phyloP scores from a whole-genome alignment of 2,888 invertebrate genomes.

The Trichacis sp. region DNA sequence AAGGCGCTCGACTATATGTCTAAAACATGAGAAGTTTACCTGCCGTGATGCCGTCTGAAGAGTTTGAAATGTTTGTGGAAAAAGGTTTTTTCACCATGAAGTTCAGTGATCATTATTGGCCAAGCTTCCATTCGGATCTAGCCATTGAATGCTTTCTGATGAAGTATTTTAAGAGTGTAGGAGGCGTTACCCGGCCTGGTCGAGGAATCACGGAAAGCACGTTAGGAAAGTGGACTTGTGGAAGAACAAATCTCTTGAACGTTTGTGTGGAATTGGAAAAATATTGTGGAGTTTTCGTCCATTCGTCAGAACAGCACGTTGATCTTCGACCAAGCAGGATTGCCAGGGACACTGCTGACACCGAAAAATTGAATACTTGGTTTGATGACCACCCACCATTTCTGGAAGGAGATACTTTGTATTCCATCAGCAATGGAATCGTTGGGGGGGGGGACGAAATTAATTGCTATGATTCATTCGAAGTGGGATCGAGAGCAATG shows the following conservation, averaged over 20 bases:
- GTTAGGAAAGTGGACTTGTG: background rate
- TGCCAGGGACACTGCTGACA: background rate
- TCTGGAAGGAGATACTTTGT: constrained; percentile 9
- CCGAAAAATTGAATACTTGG: constrained; percentile 4
- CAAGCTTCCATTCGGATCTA: background rate
- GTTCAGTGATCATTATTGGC: background rate
- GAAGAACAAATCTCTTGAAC: background rate
- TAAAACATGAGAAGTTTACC: constrained; percentile 1
- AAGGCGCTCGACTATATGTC: background rate
- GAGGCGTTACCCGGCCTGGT: background rate
- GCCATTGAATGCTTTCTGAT: constrained; percentile 1
- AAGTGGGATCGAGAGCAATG: constrained; percentile 46
- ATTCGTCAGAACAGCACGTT: background rate
- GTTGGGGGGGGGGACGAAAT: too few species aligned
- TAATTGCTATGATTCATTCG: constrained; percentile 42
- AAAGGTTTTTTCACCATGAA: constrained; percentile 1
- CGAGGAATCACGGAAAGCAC: background rate
- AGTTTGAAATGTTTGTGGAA: background rate
- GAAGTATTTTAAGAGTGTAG: background rate
- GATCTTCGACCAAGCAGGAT: background rate
- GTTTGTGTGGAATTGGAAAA: background rate
- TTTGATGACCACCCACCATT: background rate
- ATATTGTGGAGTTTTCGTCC: background rate
- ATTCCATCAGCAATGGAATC: constrained; percentile 47
- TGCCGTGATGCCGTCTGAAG: background rate